Percentiles rank a stretch among this genome's conserved stretches.
Evolutionary conservation across 2,113 vertebrate genomes (phyloP).

Genomic region (Hipposideros armiger): DNA sequence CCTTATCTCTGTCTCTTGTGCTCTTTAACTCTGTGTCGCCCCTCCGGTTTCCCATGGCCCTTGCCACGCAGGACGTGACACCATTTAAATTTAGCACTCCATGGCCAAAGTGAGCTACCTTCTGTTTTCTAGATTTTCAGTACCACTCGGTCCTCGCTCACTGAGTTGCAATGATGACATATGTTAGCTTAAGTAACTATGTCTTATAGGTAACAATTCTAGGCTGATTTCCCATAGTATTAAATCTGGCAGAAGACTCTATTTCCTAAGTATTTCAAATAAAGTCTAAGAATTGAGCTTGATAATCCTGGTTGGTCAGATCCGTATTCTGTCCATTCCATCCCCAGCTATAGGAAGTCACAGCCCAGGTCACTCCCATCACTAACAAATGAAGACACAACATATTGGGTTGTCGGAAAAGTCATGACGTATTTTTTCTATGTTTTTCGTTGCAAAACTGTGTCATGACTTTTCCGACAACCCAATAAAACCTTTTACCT

Average conservation of each 20-base stretch:
- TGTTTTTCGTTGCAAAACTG: too few species aligned
- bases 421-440: too few species aligned
- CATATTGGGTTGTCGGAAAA: background rate
- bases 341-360: background rate
- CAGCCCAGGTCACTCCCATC: background rate
- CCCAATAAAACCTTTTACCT: background rate
- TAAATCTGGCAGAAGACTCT: background rate
- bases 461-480: too few species aligned
- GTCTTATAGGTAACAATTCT: background rate
- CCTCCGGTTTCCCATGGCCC: too few species aligned
- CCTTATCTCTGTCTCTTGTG: too few species aligned
- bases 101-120: background rate
- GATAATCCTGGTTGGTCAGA: background rate
- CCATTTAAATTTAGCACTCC: constrained; percentile 8
- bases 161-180: background rate
- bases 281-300: background rate
- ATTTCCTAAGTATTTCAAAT: background rate
- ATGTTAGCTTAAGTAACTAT: background rate
- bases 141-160: background rate
- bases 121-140: background rate
- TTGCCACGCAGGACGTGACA: too few species aligned
- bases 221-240: background rate
- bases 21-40: too few species aligned
- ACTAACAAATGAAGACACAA: background rate
- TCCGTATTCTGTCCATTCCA: background rate